Evolutionary conservation across 2,797 vertebrate species (phyloP), one percentile per base, ranked within the genome.

Genomic region (Melanotaenia boesemani): DNA sequence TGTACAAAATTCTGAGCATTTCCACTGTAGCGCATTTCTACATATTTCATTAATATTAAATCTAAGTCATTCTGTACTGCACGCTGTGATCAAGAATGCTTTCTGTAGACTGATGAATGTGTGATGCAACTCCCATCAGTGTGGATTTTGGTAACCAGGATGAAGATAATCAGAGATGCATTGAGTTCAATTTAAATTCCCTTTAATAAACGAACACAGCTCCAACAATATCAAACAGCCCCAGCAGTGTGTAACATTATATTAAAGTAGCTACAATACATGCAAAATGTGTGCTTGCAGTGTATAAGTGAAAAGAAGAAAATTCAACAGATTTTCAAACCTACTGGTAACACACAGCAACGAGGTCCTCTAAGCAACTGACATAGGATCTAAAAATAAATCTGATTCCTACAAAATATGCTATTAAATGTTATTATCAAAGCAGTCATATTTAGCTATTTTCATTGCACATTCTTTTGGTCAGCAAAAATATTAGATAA

Each of bases 31-130:
- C 59, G 65, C 24, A 48, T 62, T 63, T 70, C 9, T 60, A 3
- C 62, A 16, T 56, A 46, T 63, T 72, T 77, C 26, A 57, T 58
- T 9, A 30, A 67, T 48, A 46, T 46, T 30, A 63, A 70, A 81
- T 80, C 70, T 56, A 26, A 73, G 52, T 70, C 28, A 67, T 20
- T 10, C 26, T 22, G 18, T 8, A 34, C 6, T 55, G 26, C n/a
- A 50, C 20, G 13, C 70, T 66, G 58, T 70, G 59, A 61, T 64
- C 37, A 22, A 20, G n/a, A 50, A 55, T 16, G 12, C 36, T 62
- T 34, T 79, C 52, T 76, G 11, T 22, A 28, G 34, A 54, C 46
- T 30, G 44, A 74, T 78, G 46, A 61, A 61, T 32, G n/a, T 46
- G 24, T 48, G 41, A 24, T 50, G 46, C 44, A 32, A 24, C 39